Evolutionary conservation across 1,140 invertebrate genomes (phyloP).

Genomic region (Drosophila obscura): DNA sequence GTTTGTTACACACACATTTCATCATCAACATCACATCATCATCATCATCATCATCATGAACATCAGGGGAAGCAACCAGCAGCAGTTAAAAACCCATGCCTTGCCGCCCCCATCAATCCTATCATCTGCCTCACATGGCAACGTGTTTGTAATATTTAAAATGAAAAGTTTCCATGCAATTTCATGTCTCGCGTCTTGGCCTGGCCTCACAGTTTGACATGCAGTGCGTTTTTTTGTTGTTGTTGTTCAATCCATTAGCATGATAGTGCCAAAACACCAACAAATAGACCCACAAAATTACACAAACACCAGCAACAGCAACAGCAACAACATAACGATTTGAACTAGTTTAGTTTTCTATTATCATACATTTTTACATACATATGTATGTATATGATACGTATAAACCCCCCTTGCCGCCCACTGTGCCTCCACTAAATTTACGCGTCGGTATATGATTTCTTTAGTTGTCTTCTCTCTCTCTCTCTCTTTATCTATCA

Average conservation of each 20-base stretch:
- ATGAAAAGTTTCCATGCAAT: conserved; percentile 66
- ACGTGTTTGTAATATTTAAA: conserved; percentile 37
- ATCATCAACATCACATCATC: conserved; percentile 41
- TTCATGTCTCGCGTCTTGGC: conserved; percentile 31
- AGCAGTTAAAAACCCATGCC: not conserved
- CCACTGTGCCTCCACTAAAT: conserved; percentile 38
- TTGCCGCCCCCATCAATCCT: not conserved
- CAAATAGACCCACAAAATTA: conserved; percentile 22
- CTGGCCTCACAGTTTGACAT: conserved; percentile 67
- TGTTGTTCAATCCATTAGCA: conserved; percentile 64
- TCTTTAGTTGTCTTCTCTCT: conserved; percentile 10
- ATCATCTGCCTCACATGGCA: not conserved
- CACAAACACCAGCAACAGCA: conserved; percentile 32
- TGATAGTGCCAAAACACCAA: conserved; percentile 50
- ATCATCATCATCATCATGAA: conserved; percentile 26
- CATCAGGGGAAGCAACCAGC: conserved; percentile 17
- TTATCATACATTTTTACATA: conserved; percentile 47
- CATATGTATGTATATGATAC: conserved; percentile 1
- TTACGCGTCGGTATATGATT: too few relatives aligned
- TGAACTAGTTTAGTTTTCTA: conserved; percentile 66
- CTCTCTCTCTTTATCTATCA: conserved; percentile 1
- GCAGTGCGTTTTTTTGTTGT: conserved; percentile 31
- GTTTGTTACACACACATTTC: conserved; percentile 69
- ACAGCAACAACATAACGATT: conserved; percentile 54
- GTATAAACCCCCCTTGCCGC: conserved; percentile 71